Percentiles rank a stretch among this genome's conserved stretches.
Evolutionary conservation across 2,888 invertebrate species (phyloP).

Genomic region (Lepidocyrtinus sp.): DNA sequence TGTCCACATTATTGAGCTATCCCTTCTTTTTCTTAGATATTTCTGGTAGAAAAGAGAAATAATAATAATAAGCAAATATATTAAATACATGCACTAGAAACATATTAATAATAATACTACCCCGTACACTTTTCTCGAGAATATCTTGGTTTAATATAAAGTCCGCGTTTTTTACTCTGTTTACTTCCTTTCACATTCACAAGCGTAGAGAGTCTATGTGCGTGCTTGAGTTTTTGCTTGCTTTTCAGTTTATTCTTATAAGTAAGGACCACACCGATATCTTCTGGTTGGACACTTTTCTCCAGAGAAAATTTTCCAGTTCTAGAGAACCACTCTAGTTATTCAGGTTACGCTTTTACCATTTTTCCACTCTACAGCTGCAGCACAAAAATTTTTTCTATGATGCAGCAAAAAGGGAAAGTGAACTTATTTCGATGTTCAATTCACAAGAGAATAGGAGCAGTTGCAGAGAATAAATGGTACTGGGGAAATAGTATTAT

Average conservation of each 20-base stretch:
- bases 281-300: conserved; percentile 21
- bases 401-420: conserved; percentile 21
- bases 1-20: conserved; percentile 70
- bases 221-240: conserved; percentile 15
- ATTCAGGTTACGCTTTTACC: conserved; percentile 2
- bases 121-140: conserved; percentile 9
- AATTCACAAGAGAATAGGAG: conserved; percentile 4
- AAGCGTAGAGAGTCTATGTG: neutral
- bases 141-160: conserved; percentile 21
- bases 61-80: conserved; percentile 32
- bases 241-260: conserved; percentile 11
- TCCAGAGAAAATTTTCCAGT: conserved; percentile 8
- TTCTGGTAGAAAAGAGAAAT: conserved; percentile 23
- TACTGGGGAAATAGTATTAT: conserved; percentile 28
- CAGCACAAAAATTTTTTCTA: neutral
- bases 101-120: conserved; percentile 46
- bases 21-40: conserved; percentile 44
- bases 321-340: conserved; percentile 11
- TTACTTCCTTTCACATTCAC: conserved; percentile 18
- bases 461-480: conserved; percentile 12
- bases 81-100: conserved; percentile 8
- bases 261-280: conserved; percentile 12
- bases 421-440: conserved; percentile 14
- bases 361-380: conserved; percentile 3
- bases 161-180: neutral